These are phyloP conservation scores for Otocyon megalotis DNA, from an alignment of 2,113 vertebrate species.

Conservation along the genomic window DNA sequence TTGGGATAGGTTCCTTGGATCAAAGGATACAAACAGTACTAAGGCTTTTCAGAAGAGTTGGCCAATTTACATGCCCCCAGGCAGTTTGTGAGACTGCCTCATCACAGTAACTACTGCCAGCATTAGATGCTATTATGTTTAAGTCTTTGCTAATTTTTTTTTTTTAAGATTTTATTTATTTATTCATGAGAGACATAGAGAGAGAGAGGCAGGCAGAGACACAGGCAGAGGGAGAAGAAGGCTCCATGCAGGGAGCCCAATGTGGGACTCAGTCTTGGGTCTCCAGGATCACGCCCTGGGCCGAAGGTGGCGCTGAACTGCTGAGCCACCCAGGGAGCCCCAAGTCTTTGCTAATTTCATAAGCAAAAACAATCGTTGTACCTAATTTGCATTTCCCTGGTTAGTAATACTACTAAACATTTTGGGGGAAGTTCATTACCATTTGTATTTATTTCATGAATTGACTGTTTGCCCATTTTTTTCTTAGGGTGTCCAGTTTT, in stretches of 20 bases:
- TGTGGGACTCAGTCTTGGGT: too few relatives aligned
- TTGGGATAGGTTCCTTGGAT: neutral
- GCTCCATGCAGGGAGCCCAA: too few relatives aligned
- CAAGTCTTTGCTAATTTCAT: neutral
- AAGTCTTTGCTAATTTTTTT: neutral
- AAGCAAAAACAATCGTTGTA: neutral
- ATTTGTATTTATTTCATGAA: constrained; percentile 11
- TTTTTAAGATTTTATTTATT: too few relatives aligned
- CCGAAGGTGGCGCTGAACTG: too few relatives aligned
- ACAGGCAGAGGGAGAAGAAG: too few relatives aligned
- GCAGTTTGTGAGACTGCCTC: neutral
- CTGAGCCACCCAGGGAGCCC: too few relatives aligned
- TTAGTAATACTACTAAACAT: neutral
- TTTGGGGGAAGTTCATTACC: neutral
- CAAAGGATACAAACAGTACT: neutral
- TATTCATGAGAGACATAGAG: too few relatives aligned
- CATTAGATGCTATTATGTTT: neutral
- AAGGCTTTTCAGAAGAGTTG: neutral
- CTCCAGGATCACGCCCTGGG: too few relatives aligned
- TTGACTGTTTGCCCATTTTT: constrained; percentile 19
- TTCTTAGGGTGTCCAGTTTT: neutral
- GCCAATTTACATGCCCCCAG: neutral
- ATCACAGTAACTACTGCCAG: neutral
- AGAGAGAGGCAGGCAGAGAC: too few relatives aligned
- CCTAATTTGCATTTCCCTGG: neutral